A percentile compares a stretch with the other conserved stretches of the same genome.
phyloP scores from a whole-genome alignment of 2,113 vertebrate genomes.

The Tor tambroides region DNA sequence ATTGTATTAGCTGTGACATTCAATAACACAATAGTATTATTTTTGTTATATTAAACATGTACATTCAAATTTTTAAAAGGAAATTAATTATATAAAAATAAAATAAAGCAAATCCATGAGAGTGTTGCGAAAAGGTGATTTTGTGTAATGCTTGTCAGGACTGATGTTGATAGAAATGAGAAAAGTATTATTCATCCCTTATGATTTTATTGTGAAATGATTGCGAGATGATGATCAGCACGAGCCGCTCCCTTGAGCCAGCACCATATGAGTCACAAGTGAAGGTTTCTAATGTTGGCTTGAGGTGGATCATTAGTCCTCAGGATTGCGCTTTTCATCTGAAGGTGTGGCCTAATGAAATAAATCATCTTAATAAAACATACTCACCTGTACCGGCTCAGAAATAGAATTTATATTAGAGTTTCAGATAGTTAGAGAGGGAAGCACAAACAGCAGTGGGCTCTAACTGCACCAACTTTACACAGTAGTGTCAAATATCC shows the following conservation, averaged over 20 bases:
- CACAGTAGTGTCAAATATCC: slow-evolving; percentile 73
- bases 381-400: background rate
- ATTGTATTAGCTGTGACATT: too few relatives aligned
- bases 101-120: background rate
- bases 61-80: background rate
- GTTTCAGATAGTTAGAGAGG: background rate
- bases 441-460: slow-evolving; percentile 17
- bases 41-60: background rate
- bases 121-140: background rate
- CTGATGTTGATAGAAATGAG: slow-evolving; percentile 8
- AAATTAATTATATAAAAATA: background rate
- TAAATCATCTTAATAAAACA: background rate
- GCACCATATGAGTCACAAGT: background rate
- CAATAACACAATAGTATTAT: too few relatives aligned
- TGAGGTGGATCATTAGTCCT: slow-evolving; percentile 5
- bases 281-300: slow-evolving; percentile 6
- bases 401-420: background rate
- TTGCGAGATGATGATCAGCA: slow-evolving; percentile 24
- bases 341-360: background rate
- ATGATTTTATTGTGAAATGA: background rate
- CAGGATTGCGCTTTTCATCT: background rate
- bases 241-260: slow-evolving; percentile 6
- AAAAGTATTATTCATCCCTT: slow-evolving; percentile 29
- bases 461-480: slow-evolving; percentile 53
- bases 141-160: background rate